Conservation (phyloP, 2,797 vertebrate genomes). For the Threskiornis aethiopicus region DNA sequence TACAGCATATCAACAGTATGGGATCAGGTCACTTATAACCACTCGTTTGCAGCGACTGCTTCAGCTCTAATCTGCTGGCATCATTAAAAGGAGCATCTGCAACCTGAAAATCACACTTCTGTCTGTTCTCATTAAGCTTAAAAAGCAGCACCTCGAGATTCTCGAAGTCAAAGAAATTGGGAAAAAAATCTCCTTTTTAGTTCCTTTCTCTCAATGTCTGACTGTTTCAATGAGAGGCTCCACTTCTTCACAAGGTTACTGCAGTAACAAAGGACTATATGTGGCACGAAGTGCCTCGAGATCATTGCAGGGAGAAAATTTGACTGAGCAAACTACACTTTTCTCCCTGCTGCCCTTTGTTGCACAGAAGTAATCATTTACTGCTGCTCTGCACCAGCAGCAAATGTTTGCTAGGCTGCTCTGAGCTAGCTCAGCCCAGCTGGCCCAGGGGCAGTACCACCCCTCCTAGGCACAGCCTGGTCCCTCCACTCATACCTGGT, state of each 20-base stretch:
- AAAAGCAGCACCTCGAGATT: not conserved
- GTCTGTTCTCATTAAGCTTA: not conserved
- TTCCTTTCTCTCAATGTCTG: not conserved
- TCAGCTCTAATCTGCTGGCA: not conserved
- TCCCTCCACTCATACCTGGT: not conserved
- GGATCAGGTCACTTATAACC: not conserved
- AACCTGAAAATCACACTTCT: not conserved
- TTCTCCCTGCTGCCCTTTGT: not conserved
- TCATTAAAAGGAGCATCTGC: not conserved
- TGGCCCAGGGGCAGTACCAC: not conserved
- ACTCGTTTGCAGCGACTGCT: not conserved
- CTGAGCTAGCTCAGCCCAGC: not conserved
- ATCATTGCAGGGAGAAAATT: not conserved
- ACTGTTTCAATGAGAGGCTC: not conserved
- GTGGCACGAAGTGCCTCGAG: not conserved
- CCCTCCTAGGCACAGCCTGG: no score
- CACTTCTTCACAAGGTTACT: not conserved
- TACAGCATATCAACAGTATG: fast-evolving
- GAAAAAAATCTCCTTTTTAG: not conserved
- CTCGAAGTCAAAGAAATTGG: not conserved
- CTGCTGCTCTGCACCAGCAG: not conserved
- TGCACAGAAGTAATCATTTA: not conserved
- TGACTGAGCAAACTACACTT: not conserved
- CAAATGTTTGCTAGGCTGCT: not conserved
- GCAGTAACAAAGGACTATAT: not conserved